Evolutionary conservation across 2,113 vertebrate species (phyloP).

Genomic region (Notechis scutatus): DNA sequence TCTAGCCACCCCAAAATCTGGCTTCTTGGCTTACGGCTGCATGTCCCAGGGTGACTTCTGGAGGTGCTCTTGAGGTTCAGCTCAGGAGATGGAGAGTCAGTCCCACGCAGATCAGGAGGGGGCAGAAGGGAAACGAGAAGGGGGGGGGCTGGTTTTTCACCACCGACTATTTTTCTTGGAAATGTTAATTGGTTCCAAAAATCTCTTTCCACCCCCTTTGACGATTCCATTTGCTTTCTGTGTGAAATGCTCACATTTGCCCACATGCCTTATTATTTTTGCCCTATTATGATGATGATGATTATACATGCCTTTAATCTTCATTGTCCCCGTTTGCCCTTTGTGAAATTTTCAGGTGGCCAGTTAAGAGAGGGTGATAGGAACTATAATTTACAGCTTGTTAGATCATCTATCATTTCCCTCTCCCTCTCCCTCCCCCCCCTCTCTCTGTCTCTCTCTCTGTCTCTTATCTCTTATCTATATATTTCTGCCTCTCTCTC

Average conservation of each 20-base stretch:
- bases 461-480: too few relatives aligned
- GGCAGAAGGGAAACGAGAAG: not conserved
- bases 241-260: not conserved
- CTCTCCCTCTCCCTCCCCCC: too few relatives aligned
- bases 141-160: not conserved
- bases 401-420: too few relatives aligned
- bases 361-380: not conserved
- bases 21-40: not conserved
- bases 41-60: not conserved
- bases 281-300: not conserved
- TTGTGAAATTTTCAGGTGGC: not conserved
- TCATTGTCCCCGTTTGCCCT: not conserved
- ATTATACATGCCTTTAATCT: not conserved
- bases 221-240: not conserved
- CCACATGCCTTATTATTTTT: not conserved
- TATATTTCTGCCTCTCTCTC: too few relatives aligned
- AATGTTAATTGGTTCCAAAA: not conserved
- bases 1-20: not conserved
- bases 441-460: fast-evolving
- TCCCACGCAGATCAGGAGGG: not conserved
- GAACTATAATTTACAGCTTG: too few relatives aligned
- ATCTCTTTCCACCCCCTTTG: not conserved
- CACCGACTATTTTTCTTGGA: not conserved
- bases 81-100: fast-evolving
- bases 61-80: fast-evolving